Evolutionary conservation across 2,888 invertebrate species (phyloP).

Genomic region (Trachelus stipa): DNA sequence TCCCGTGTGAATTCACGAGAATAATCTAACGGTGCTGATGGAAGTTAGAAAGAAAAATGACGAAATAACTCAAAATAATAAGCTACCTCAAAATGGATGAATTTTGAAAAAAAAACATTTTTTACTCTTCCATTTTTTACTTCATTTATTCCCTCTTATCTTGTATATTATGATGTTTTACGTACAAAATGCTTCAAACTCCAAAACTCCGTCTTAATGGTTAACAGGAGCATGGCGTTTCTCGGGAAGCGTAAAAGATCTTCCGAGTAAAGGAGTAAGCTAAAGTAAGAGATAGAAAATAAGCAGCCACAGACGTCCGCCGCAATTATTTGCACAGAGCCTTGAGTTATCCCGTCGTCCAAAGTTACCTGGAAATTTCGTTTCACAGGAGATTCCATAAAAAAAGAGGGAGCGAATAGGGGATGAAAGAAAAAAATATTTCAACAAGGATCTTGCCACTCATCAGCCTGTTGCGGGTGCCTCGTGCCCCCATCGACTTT

Average conservation of each 20-base stretch:
- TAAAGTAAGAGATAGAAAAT: constrained; percentile 3
- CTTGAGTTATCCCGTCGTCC: not conserved
- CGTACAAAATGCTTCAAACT: constrained; percentile 7
- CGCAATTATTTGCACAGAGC: not conserved
- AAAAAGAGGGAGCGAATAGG: not conserved
- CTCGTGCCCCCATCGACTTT: constrained; percentile 14
- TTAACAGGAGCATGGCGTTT: constrained; percentile 56
- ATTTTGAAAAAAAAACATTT: constrained; percentile 23
- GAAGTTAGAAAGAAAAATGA: not conserved
- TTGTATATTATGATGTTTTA: constrained; percentile 27
- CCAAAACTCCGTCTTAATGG: constrained; percentile 44
- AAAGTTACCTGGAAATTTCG: not conserved
- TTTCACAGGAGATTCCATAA: not conserved
- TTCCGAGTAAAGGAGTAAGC: constrained; percentile 31
- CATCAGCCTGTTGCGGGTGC: constrained; percentile 63
- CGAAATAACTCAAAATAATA: not conserved
- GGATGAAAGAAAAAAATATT: constrained; percentile 26
- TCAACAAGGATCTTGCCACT: constrained; percentile 51
- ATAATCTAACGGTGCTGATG: not conserved
- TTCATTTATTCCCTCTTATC: constrained; percentile 40
- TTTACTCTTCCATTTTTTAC: constrained; percentile 7
- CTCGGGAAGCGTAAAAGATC: constrained; percentile 59
- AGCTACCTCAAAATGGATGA: not conserved
- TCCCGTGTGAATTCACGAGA: not conserved
- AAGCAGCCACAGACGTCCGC: not conserved